A percentile compares a stretch with the other conserved stretches of the same genome.
phyloP scores from a whole-genome alignment of 2,113 vertebrate genomes.

The Ornithorhynchus anatinus region DNA sequence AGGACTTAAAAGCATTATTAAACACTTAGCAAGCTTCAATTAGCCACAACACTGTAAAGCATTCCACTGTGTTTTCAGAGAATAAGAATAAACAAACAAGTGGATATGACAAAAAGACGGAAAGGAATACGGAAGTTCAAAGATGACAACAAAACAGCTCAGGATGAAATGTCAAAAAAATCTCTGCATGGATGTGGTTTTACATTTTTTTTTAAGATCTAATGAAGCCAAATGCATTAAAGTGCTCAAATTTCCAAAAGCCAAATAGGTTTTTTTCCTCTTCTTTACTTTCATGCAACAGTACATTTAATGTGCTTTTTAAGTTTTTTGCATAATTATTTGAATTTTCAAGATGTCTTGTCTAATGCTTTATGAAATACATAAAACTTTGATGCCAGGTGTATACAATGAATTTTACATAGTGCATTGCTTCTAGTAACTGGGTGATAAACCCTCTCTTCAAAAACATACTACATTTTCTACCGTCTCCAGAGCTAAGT shows the following conservation, averaged over 20 bases:
- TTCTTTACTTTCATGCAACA: slow-evolving; percentile 45
- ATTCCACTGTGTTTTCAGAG: slow-evolving; percentile 69
- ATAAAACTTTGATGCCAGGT: slow-evolving; percentile 40
- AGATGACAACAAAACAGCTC: slow-evolving; percentile 63
- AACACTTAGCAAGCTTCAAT: slow-evolving; percentile 79
- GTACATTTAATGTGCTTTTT: slow-evolving; percentile 44
- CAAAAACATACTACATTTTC: slow-evolving; percentile 8
- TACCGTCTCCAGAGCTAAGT: slow-evolving; percentile 26
- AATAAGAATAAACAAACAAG: slow-evolving; percentile 60
- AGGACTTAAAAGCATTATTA: slow-evolving; percentile 63
- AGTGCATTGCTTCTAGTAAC: background rate
- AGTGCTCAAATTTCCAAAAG: slow-evolving; percentile 39
- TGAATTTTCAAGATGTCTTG: slow-evolving; percentile 28
- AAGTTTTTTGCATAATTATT: slow-evolving; percentile 44
- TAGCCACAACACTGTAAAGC: slow-evolving; percentile 81
- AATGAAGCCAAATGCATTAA: slow-evolving; percentile 49
- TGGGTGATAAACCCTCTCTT: slow-evolving; percentile 30
- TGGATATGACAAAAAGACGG: slow-evolving; percentile 55
- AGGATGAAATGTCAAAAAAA: slow-evolving; percentile 72
- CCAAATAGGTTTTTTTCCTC: background rate
- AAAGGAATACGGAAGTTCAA: slow-evolving; percentile 54
- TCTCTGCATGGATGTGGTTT: slow-evolving; percentile 84
- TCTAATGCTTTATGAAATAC: slow-evolving; percentile 37
- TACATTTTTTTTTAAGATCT: slow-evolving; percentile 44
- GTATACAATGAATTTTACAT: slow-evolving; percentile 16